Evolutionary conservation across 2,113 vertebrate genomes (phyloP).

Genomic region (Syngnathus floridae): DNA sequence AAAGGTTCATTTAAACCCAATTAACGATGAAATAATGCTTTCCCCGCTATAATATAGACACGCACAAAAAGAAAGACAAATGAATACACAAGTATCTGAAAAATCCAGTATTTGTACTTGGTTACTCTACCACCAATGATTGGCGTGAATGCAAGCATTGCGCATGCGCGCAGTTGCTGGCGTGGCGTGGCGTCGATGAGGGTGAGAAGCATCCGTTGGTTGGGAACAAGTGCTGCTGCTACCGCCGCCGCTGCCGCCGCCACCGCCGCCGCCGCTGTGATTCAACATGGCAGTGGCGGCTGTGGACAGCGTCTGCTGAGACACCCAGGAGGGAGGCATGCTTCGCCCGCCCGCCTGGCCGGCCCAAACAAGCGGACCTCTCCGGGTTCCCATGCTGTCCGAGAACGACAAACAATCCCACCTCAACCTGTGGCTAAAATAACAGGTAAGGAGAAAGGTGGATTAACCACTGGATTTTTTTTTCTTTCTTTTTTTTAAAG

Average conservation of each 20-base stretch:
- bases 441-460: slow-evolving; percentile 75
- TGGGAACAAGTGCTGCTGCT: slow-evolving; percentile 34
- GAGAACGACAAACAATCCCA: slow-evolving; percentile 13
- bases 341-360: slow-evolving; percentile 71
- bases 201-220: slow-evolving; percentile 88
- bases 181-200: slow-evolving; percentile 73
- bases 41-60: no score
- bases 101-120: no score
- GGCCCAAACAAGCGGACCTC: slow-evolving; percentile 70
- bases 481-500: slow-evolving; percentile 17
- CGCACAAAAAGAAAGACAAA: no score
- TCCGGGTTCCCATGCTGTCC: background rate
- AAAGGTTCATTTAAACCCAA: no score
- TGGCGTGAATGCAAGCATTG: slow-evolving; percentile 12
- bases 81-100: no score
- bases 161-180: slow-evolving; percentile 76
- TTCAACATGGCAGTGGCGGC: slow-evolving; percentile 95
- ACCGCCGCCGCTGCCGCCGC: background rate
- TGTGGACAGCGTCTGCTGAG: slow-evolving; percentile 85
- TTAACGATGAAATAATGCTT: no score
- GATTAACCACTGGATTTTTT: slow-evolving; percentile 53
- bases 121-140: background rate
- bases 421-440: slow-evolving; percentile 70
- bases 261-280: slow-evolving; percentile 72
- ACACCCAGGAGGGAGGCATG: slow-evolving; percentile 81